These are phyloP conservation scores for Eumaeus atala DNA, from an alignment of 1,140 invertebrate genomes.

Conservation along the genomic window DNA sequence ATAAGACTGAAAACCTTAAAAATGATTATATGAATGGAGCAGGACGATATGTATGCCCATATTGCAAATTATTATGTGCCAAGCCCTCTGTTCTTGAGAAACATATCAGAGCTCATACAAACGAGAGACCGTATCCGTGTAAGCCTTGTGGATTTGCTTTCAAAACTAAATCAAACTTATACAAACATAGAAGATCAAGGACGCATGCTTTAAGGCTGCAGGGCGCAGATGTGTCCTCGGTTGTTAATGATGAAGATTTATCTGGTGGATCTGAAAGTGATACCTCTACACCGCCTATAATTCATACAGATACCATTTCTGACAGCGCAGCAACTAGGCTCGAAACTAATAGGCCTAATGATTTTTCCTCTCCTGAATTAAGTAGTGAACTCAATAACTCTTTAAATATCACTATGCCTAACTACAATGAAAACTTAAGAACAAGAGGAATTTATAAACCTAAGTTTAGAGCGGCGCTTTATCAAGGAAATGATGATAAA, in stretches of 20 bases:
- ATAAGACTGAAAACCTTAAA: conserved; percentile 71
- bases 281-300: conserved; percentile 52
- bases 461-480: conserved; percentile 81
- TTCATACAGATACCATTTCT: conserved; percentile 49
- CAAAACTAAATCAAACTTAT: conserved; percentile 95
- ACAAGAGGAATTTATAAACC: conserved; percentile 84
- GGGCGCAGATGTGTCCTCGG: conserved; percentile 71
- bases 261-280: conserved; percentile 74
- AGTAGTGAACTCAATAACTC: conserved; percentile 40
- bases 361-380: conserved; percentile 61
- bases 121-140: conserved; percentile 94
- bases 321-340: conserved; percentile 41
- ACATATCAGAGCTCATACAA: conserved; percentile 94
- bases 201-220: conserved; percentile 84
- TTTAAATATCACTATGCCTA: conserved; percentile 32
- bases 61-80: conserved; percentile 90
- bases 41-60: conserved; percentile 86
- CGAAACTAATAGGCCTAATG: conserved; percentile 47
- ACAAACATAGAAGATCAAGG: conserved; percentile 90
- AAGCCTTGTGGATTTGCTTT: conserved; percentile 91
- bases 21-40: conserved; percentile 66
- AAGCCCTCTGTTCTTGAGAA: conserved; percentile 96
- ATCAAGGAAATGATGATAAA: conserved; percentile 68
- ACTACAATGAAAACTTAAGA: conserved; percentile 52
- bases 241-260: conserved; percentile 72